Conservation (phyloP, 2,797 vertebrate species). For the Glossophaga mutica region DNA sequence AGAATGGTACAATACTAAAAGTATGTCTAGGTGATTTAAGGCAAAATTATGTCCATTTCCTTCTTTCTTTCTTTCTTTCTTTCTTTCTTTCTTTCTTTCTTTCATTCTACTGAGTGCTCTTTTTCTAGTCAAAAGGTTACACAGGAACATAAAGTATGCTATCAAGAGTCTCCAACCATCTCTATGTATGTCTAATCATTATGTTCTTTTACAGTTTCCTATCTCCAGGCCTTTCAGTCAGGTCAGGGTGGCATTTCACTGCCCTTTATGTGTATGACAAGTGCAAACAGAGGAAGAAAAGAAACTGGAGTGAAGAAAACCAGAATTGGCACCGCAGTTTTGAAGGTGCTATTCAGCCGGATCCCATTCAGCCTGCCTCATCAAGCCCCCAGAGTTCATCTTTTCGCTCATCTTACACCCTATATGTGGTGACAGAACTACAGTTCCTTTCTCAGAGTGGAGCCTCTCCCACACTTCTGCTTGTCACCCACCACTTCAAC, state of each 20-base stretch:
- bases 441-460: neutral
- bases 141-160: neutral
- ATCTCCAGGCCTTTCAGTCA: slow-evolving; percentile 15
- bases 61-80: neutral
- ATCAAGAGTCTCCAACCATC: neutral
- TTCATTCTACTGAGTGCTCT: neutral
- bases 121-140: slow-evolving; percentile 25
- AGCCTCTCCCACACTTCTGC: neutral
- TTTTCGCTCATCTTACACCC: neutral
- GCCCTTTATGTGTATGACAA: slow-evolving; percentile 58
- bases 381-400: neutral
- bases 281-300: slow-evolving; percentile 40
- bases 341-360: neutral
- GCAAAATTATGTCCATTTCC: neutral
- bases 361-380: neutral
- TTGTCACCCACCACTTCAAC: neutral
- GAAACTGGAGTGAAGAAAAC: neutral
- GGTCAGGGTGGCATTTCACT: slow-evolving; percentile 53
- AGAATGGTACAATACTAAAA: neutral
- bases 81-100: neutral
- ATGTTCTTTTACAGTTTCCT: slow-evolving; percentile 29
- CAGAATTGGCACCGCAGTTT: neutral
- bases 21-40: neutral
- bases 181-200: neutral
- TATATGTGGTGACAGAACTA: neutral